phyloP scores from a whole-genome alignment of 2,113 vertebrate species.

The Sinocyclocheilus anshuiensis region DNA sequence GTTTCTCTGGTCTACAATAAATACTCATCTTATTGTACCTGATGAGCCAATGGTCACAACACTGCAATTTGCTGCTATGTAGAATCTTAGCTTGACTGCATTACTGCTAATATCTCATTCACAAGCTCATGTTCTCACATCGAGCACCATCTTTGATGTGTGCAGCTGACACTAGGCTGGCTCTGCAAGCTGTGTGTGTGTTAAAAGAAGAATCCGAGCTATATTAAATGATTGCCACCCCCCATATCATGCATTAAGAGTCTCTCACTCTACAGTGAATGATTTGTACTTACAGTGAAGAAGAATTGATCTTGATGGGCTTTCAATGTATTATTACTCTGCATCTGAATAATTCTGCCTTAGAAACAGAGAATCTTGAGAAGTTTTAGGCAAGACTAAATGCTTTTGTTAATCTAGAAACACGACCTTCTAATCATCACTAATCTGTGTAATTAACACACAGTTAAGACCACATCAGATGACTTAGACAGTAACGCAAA shows the following conservation, averaged over 20 bases:
- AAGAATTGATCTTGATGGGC: slow-evolving; percentile 10
- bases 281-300: slow-evolving; percentile 9
- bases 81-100: slow-evolving; percentile 12
- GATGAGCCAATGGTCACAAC: slow-evolving; percentile 25
- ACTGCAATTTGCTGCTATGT: slow-evolving; percentile 12
- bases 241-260: slow-evolving; percentile 57
- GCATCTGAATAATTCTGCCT: neutral
- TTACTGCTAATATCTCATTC: slow-evolving; percentile 78
- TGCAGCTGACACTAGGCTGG: slow-evolving; percentile 83
- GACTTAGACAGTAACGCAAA: slow-evolving; percentile 8
- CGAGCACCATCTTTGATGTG: slow-evolving; percentile 90
- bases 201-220: slow-evolving; percentile 76
- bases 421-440: neutral
- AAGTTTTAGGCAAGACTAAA: slow-evolving; percentile 5
- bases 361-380: neutral
- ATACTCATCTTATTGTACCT: slow-evolving; percentile 24
- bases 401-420: neutral
- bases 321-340: neutral
- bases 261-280: slow-evolving; percentile 61
- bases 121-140: slow-evolving; percentile 86
- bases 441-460: slow-evolving; percentile 6
- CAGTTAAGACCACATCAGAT: slow-evolving; percentile 7
- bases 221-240: slow-evolving; percentile 47
- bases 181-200: slow-evolving; percentile 82
- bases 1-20: slow-evolving; percentile 7